phyloP scores from a whole-genome alignment of 2,797 vertebrate species.

The Halcyon chelicuti region DNA sequence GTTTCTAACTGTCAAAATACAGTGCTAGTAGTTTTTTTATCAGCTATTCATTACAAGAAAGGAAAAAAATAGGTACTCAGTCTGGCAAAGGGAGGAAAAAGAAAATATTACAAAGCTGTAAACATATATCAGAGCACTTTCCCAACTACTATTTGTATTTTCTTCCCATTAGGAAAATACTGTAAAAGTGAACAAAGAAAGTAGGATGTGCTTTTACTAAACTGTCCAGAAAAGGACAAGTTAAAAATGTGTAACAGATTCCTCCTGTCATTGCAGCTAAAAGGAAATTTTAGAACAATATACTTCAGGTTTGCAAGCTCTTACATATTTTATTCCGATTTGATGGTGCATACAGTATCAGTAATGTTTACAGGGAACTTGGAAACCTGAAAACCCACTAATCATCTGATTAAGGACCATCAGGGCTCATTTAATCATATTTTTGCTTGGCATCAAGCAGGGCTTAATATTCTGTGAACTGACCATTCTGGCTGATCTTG shows the following conservation, averaged over 20 bases:
- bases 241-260: neutral
- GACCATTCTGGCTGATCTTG: neutral
- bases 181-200: neutral
- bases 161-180: neutral
- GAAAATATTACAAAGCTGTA: neutral
- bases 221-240: neutral
- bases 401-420: neutral
- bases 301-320: neutral
- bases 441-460: constrained; percentile 6
- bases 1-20: neutral
- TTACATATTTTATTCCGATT: neutral
- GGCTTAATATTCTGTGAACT: neutral
- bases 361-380: neutral
- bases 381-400: neutral
- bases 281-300: neutral
- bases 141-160: neutral
- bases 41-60: neutral
- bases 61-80: neutral
- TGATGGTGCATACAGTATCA: neutral
- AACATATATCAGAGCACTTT: neutral
- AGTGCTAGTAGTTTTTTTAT: neutral
- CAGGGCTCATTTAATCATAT: neutral
- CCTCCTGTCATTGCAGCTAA: neutral
- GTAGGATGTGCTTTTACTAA: neutral
- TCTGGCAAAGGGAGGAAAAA: neutral